Base-by-base conservation (phyloP, 1,140 invertebrate species). In the Cherax quadricarinatus region DNA sequence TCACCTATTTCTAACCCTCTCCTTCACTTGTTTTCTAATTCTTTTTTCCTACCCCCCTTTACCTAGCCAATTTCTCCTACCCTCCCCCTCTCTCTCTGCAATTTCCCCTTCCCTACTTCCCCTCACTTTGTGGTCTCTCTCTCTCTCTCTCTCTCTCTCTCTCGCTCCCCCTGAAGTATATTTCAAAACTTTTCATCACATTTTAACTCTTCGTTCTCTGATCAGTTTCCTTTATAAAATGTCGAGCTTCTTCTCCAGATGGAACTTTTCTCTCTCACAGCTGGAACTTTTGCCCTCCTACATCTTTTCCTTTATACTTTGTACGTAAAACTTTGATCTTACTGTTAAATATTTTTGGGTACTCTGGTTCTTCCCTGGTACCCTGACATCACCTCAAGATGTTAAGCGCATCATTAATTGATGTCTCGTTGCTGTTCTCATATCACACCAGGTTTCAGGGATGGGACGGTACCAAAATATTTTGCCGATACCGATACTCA, bases 61-160 rank as follows among this genome's bases (percentile, higher is more conserved):
- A n/a, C n/a, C n/a, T 70, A 60, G 30, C 83, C 70, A n/a, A 12
- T 24, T 86, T 30, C 21, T 41, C 4, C 21, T 30, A 12, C 57
- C 60, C 62, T 48, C 53, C 12, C 18, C 4, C 53, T 18, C 21
- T 41, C 62, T 30, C 5, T 66, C 57, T 30, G 5, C 41, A 12
- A 14, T 16, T 21, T 70, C 48, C 60, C 62, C 84, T 85, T 14
- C 41, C 3, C 18, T 41, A 41, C 60, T 30, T 70, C 10, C 9
- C 60, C 21, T 70, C 48, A 49, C 66, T 14, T 53, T 12, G 12
- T 4, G 1, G 0, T 49, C 41, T 48, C 21, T 80, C 79, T 48
- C 30, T 80, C 79, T 24, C 49, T 82, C 80, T 82, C 80, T 24
- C 80, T 82, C 80, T 24, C 80, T 53, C 79, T 80, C 79, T 80